Evolutionary conservation across 2,888 invertebrate species (phyloP).

Genomic region (Asteroscopus sphinx): DNA sequence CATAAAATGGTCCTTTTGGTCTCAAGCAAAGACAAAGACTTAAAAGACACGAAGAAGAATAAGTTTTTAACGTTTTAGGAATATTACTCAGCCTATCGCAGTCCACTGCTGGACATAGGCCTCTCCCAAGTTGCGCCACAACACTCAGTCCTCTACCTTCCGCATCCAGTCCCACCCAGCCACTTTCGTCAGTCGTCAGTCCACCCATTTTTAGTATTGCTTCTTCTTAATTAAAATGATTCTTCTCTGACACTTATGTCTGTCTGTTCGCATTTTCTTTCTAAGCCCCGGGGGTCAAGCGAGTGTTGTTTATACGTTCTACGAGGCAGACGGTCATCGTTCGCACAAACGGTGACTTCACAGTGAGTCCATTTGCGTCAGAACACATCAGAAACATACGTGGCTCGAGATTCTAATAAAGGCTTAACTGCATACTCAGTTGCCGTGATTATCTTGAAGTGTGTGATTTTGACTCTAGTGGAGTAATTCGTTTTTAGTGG

Average conservation of each 20-base stretch:
- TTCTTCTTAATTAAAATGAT: slow-evolving; percentile 1
- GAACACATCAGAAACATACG: slow-evolving; percentile 49
- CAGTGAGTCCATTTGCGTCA: slow-evolving; percentile 38
- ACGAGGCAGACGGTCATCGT: slow-evolving; percentile 27
- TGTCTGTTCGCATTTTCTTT: not conserved
- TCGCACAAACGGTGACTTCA: slow-evolving; percentile 26
- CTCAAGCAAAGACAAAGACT: too few relatives aligned
- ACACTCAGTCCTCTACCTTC: too few relatives aligned
- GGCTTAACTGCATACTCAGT: slow-evolving; percentile 4
- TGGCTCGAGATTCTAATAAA: slow-evolving; percentile 37
- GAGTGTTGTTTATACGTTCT: slow-evolving; percentile 22
- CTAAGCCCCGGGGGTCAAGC: slow-evolving; percentile 5
- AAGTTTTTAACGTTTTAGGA: too few relatives aligned
- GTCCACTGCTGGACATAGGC: too few relatives aligned
- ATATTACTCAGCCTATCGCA: too few relatives aligned
- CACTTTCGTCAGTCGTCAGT: too few relatives aligned
- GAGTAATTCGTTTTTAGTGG: slow-evolving; percentile 16
- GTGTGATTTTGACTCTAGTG: slow-evolving; percentile 33
- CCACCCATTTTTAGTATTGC: too few relatives aligned
- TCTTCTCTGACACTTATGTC: not conserved
- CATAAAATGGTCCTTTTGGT: too few relatives aligned
- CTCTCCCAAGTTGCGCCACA: too few relatives aligned
- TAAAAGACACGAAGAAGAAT: too few relatives aligned
- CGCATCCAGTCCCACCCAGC: too few relatives aligned
- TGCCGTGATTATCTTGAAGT: slow-evolving; percentile 32